Evolutionary conservation across 2,888 invertebrate genomes (phyloP).

Genomic region (Cataglyphis cursor): DNA sequence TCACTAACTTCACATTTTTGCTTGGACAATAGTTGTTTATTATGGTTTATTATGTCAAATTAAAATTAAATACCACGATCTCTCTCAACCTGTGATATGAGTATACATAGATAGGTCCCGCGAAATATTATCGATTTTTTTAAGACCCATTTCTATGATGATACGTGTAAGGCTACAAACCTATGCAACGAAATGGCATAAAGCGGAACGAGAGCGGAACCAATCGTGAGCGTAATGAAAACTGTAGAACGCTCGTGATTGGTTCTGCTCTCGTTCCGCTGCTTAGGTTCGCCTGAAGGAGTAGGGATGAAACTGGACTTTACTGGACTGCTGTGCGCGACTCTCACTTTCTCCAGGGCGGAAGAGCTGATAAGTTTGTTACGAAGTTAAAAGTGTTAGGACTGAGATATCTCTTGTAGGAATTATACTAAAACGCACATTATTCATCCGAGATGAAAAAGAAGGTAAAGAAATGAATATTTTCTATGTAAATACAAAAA

Average conservation of each 20-base stretch:
- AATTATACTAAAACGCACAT: slow-evolving; percentile 11
- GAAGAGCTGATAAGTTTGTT: slow-evolving; percentile 6
- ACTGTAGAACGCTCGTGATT: no score
- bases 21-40: slow-evolving; percentile 69
- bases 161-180: no score
- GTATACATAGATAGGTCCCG: slow-evolving; percentile 68
- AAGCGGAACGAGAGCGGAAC: no score
- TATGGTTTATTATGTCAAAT: slow-evolving; percentile 55
- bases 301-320: not conserved
- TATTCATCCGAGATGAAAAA: slow-evolving; percentile 82
- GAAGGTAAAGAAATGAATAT: slow-evolving; percentile 77
- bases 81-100: slow-evolving; percentile 63
- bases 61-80: slow-evolving; percentile 72
- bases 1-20: not conserved
- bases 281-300: no score
- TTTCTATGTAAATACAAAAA: not conserved
- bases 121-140: slow-evolving; percentile 70
- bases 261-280: no score
- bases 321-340: slow-evolving; percentile 20
- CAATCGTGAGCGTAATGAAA: no score
- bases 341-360: slow-evolving; percentile 53
- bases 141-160: slow-evolving; percentile 49
- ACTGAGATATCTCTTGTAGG: not conserved
- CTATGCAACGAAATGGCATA: no score
- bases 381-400: not conserved